A percentile compares a stretch with the other conserved stretches of the same genome.
Conservation (phyloP, 64 coral and sea anemone genomes). For the Catalaphyllia jardinei region DNA sequence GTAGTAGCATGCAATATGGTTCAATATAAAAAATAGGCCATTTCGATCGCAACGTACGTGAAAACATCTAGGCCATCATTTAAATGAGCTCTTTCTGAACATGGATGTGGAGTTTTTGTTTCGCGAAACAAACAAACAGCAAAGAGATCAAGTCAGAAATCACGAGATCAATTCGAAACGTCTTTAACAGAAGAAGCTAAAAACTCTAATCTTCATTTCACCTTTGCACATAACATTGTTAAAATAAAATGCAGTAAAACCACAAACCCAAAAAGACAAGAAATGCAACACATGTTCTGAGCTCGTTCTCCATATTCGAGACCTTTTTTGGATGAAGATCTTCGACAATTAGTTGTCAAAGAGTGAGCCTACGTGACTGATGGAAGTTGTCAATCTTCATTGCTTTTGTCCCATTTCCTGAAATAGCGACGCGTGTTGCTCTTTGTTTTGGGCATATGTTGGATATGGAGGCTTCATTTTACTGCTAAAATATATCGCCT, state of each 20-base stretch:
- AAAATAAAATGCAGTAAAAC: neutral
- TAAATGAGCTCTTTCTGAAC: too few relatives aligned
- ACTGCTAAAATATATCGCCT: neutral
- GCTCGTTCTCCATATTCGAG: too few relatives aligned
- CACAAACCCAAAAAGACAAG: neutral
- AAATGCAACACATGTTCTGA: neutral
- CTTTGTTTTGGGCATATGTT: neutral
- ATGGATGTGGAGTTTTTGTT: too few relatives aligned
- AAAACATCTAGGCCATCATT: neutral
- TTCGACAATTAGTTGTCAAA: neutral
- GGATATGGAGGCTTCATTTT: too few relatives aligned
- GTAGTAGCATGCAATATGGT: neutral
- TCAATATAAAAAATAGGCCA: neutral
- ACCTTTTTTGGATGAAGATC: neutral
- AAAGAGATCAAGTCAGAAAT: too few relatives aligned
- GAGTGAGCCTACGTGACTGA: neutral
- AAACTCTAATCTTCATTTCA: neutral
- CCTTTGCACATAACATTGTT: neutral
- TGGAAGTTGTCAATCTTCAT: neutral
- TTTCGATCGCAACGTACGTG: neutral
- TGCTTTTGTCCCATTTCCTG: neutral
- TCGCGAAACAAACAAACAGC: too few relatives aligned
- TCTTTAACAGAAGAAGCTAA: too few relatives aligned
- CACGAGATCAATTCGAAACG: too few relatives aligned
- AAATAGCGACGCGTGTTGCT: neutral